Base-by-base conservation (phyloP, 2,888 invertebrate species). In the Allacma fusca region DNA sequence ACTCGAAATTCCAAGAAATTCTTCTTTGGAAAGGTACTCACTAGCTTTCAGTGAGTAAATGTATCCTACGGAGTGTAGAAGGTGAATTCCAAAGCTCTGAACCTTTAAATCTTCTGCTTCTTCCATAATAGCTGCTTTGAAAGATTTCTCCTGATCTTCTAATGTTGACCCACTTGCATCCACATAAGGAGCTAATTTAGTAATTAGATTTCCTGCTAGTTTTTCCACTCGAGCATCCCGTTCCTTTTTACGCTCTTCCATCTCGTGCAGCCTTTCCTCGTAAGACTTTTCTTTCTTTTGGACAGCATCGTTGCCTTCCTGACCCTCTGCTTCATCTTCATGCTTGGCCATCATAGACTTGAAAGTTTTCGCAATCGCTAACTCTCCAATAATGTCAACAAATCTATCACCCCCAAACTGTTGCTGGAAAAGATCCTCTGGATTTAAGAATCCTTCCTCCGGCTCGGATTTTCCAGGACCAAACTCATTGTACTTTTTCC, bases 321-420 rank as follows among this genome's bases (percentile, higher is more conserved):
- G 77, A n/a, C 62, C 75, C 16, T 78, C 81, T 44, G 81, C 81
- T 4, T 80, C 83, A 44, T 81, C 82, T 13, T 76, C 78, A 64
- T 81, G 81, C 23, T 80, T 81, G 68, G 79, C 80, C 83, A 84
- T 84, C 74, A 83, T 82, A 21, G 80, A 80, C 79, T 83, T 84
- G 72, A 84, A 84, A 70, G 83, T 81, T 77, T 84, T 84, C 12
- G 83, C 84, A 24, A 83, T 82, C 13, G 81, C 81, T 40, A 84
- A 75, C 59, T 83, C 84, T 57, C 83, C 84, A 16, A 84, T 83
- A 21, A 84, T 84, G 65, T 84, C 84, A 0, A 84, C 83, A 67
- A 84, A 84, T 23, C 82, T 65, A 59, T 84, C 84, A 12, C 84
- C 84, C 34, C 84, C 84, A 75, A 84, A 84, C 67, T 84, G 84